Evolutionary conservation across 2,797 vertebrate species (phyloP).

Genomic region (Alcedo quadribrachys): DNA sequence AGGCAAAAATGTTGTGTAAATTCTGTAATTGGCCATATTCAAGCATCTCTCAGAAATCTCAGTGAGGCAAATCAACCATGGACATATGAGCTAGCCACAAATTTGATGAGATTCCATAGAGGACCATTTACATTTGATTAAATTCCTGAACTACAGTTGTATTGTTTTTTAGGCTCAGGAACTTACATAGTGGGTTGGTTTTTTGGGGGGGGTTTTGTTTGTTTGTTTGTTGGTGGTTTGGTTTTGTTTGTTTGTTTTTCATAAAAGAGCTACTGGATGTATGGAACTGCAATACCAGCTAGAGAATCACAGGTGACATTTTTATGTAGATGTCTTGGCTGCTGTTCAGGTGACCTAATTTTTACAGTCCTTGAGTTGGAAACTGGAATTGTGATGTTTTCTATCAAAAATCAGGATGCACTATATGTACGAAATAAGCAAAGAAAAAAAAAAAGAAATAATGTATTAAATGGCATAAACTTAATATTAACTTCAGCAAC

Average conservation of each 20-base stretch:
- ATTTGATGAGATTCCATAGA: neutral
- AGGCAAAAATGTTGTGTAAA: neutral
- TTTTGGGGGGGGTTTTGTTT: no score
- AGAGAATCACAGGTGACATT: neutral
- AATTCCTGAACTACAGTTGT: neutral
- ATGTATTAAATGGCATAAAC: neutral
- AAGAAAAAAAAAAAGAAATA: constrained; percentile 17
- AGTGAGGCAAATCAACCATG: neutral
- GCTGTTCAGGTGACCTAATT: neutral
- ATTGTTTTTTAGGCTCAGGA: neutral
- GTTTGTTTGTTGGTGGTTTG: no score
- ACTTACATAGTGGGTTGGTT: neutral
- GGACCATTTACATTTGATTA: neutral
- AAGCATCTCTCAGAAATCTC: neutral
- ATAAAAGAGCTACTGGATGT: neutral
- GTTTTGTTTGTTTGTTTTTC: neutral
- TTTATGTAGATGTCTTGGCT: neutral
- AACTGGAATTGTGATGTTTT: neutral
- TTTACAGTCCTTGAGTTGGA: neutral
- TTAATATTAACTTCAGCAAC: constrained; percentile 11
- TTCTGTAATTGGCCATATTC: neutral
- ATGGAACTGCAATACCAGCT: neutral
- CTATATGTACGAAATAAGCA: neutral
- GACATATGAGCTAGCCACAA: neutral
- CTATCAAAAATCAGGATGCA: neutral